Evolutionary conservation across 2,888 invertebrate species (phyloP).

Genomic region (Pecten maximus): DNA sequence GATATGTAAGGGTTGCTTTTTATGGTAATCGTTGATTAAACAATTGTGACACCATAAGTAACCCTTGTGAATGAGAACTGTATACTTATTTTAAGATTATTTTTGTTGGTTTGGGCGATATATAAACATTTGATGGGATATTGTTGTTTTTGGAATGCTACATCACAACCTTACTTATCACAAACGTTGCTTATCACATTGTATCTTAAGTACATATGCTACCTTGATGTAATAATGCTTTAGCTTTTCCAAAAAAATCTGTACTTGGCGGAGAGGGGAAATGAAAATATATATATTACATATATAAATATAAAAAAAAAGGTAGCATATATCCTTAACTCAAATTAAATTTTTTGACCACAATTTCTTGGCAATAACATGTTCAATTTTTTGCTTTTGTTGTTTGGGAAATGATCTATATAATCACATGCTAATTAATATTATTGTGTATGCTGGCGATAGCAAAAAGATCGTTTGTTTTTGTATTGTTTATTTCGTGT

Average conservation of each 20-base stretch:
- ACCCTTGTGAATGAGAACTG: background rate
- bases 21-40: too few relatives aligned
- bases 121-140: background rate
- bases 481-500: background rate
- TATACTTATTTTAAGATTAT: background rate
- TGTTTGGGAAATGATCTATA: background rate
- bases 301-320: too few relatives aligned
- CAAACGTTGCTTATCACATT: background rate
- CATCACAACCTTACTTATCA: background rate
- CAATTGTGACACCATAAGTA: background rate
- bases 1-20: too few relatives aligned
- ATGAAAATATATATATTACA: too few relatives aligned
- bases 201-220: background rate
- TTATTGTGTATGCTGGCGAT: background rate
- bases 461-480: background rate
- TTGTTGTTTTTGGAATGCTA: background rate
- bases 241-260: background rate
- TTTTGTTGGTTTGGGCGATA: background rate
- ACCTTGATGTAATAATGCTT: background rate
- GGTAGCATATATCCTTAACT: too few relatives aligned
- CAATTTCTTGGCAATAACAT: background rate
- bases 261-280: background rate
- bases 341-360: background rate
- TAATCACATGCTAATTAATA: too few relatives aligned
- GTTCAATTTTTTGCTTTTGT: background rate